These are phyloP conservation scores for Eurystomus gularis DNA, from an alignment of 2,113 vertebrate genomes.

Conservation along the genomic window DNA sequence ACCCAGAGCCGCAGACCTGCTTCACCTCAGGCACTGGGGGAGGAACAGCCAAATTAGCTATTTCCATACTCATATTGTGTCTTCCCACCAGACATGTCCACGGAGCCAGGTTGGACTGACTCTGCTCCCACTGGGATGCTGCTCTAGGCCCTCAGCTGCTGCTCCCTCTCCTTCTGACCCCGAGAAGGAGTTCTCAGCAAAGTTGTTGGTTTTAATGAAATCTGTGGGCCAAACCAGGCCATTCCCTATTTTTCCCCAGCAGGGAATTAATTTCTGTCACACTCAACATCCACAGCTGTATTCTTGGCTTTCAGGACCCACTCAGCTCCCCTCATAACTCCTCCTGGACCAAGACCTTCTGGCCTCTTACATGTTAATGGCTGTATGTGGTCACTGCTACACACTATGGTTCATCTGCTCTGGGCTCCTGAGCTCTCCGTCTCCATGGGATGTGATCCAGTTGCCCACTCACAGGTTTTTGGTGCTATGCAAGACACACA, in stretches of 20 bases:
- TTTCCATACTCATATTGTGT: neutral
- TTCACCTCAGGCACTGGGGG: neutral
- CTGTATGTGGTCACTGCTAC: neutral
- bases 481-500: neutral
- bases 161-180: neutral
- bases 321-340: neutral
- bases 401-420: neutral
- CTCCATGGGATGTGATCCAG: neutral
- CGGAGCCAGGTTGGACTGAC: neutral
- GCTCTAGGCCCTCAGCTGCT: neutral
- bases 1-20: neutral
- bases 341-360: neutral
- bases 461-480: neutral
- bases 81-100: neutral
- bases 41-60: neutral
- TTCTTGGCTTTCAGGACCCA: neutral
- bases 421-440: neutral
- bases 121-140: neutral
- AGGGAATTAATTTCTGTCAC: neutral
- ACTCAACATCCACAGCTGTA: neutral
- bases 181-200: neutral
- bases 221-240: neutral
- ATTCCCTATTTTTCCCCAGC: neutral
- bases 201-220: neutral
- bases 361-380: fast-evolving